Base-by-base conservation (phyloP, 2,113 vertebrate genomes). In the Columbina picui region DNA sequence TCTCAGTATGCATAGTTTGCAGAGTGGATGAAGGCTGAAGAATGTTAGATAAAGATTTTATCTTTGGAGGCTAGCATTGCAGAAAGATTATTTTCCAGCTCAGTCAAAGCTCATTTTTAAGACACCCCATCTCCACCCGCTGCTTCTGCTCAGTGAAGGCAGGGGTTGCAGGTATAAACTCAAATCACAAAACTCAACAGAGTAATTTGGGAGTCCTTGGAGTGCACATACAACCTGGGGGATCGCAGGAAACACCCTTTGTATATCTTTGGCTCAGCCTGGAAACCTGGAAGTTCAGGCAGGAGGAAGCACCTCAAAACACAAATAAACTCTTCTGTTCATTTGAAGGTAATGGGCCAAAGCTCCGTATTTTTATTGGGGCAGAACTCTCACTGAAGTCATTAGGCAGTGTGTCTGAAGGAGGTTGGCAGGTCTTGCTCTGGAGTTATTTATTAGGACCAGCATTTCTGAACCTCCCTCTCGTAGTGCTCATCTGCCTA, bases 341-440 rank as follows among this genome's bases (percentile, higher is more conserved):
- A 84, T 86, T 92, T 93, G 76, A 93, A 83, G 68, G 93, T 92
- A 96, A 84, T 95, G 88, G 83, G 73, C 90, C 92, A 94, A 93
- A 93, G 53, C 92, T 47, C 43, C 10, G 61, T 84, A 34, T 67
- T 90, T 90, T 93, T 41, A 70, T 83, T 96, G 39, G 74, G 76
- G 76, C 79, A 84, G 88, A 94, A 59, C 71, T 85, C 81, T 93
- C 50, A 52, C 59, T 70, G 78, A 94, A 93, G 87, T 69, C 12
- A 2, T 53, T 65, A 65, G n/a, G n/a, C 64, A 89, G 64, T 68
- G 64, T 93, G 73, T 80, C 83, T 92, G 90, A 78, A 81, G 88
- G 71, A 68, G 36, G 83, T 60, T 9, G 4, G 47, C 39, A 47
- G 43, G 56, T 88, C 64, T 88, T 1, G 1, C 64, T 68, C 73